phyloP scores from a whole-genome alignment of 2,888 invertebrate genomes.

The Drosophila demipolita region DNA sequence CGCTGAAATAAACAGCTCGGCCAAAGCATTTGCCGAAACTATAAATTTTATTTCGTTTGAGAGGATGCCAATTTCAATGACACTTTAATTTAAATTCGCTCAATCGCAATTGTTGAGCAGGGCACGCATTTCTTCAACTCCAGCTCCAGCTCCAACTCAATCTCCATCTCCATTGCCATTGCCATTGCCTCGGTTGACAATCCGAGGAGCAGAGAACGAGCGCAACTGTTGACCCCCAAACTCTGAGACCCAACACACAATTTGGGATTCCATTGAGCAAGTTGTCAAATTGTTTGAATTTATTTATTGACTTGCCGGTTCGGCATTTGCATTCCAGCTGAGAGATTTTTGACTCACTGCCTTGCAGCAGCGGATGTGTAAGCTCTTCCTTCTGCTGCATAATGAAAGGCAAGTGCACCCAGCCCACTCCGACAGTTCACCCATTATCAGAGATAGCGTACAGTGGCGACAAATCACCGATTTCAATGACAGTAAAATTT shows the following conservation, averaged over 20 bases:
- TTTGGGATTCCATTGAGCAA: conserved; percentile 70
- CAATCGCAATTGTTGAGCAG: conserved; percentile 74
- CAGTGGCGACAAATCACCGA: conserved; percentile 27
- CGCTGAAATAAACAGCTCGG: conserved; percentile 49
- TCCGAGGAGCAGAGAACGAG: conserved; percentile 40
- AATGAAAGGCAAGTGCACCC: conserved; percentile 65
- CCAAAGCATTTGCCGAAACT: conserved; percentile 60
- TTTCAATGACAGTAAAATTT: conserved; percentile 3
- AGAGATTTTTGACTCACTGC: conserved; percentile 65
- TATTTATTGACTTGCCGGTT: conserved; percentile 77
- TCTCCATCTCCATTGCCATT: not conserved
- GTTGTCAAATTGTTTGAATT: conserved; percentile 81
- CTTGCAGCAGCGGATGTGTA: conserved; percentile 59
- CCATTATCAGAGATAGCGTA: conserved; percentile 15
- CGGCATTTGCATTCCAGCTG: conserved; percentile 75
- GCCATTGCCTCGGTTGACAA: conserved; percentile 70
- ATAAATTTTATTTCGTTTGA: conserved; percentile 80
- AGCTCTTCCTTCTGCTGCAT: conserved; percentile 46
- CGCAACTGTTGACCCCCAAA: conserved; percentile 33
- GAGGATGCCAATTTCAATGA: conserved; percentile 79
- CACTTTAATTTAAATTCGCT: conserved; percentile 82
- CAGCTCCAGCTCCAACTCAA: not conserved
- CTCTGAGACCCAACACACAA: conserved; percentile 28
- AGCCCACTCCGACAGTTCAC: conserved; percentile 11
- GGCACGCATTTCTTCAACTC: conserved; percentile 47